These are phyloP conservation scores for Pseudopipra pipra DNA, from an alignment of 2,113 vertebrate species.

Conservation along the genomic window DNA sequence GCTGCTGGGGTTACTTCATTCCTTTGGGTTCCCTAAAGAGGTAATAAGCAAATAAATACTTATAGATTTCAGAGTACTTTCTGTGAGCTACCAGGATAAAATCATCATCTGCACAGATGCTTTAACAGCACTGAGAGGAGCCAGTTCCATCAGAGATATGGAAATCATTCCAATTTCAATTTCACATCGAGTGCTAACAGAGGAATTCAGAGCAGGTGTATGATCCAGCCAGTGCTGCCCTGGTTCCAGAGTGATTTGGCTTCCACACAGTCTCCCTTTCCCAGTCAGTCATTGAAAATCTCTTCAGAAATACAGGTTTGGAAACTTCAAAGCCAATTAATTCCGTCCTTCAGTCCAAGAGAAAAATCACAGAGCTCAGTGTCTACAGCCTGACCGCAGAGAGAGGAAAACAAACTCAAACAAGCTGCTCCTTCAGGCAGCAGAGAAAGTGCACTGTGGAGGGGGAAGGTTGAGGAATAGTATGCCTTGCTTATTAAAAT, in stretches of 20 bases:
- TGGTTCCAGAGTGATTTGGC: background rate
- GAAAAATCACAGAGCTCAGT: background rate
- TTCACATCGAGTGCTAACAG: background rate
- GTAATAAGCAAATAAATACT: background rate
- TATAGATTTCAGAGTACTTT: background rate
- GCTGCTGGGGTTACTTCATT: background rate
- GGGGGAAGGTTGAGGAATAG: background rate
- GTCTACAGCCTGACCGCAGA: accelerated
- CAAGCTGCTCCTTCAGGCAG: background rate
- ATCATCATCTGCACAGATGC: background rate
- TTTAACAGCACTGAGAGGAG: background rate
- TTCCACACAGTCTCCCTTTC: background rate
- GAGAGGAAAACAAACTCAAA: background rate
- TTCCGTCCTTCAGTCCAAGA: background rate
- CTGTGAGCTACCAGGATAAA: background rate
- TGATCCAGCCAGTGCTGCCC: background rate
- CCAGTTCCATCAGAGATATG: background rate
- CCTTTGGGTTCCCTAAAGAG: background rate
- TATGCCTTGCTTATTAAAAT: background rate
- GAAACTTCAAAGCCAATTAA: background rate
- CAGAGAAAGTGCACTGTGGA: background rate
- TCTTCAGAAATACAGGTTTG: background rate
- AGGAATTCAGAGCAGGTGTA: background rate
- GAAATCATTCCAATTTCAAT: background rate
- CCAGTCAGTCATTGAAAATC: background rate